Conservation (phyloP, 2,113 vertebrate genomes). For the Kryptolebias marmoratus region DNA sequence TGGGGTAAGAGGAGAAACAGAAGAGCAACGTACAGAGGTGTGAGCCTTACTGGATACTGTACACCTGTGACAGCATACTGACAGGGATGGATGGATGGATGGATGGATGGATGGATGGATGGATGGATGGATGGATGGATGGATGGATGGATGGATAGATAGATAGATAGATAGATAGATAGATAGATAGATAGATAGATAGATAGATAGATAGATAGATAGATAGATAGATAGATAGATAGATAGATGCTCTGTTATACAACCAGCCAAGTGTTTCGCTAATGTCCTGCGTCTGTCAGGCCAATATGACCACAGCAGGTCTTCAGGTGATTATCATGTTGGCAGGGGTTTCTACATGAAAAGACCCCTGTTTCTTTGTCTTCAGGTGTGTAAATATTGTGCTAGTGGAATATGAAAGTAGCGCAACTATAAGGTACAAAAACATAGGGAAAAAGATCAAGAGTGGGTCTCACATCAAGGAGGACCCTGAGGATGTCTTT, state of each 20-base stretch:
- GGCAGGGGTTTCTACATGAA: constrained; percentile 82
- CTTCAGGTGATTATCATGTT: constrained; percentile 77
- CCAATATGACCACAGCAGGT: constrained; percentile 60
- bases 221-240: constrained; percentile 33
- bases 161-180: constrained; percentile 19
- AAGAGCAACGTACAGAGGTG: constrained; percentile 64
- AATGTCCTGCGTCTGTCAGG: constrained; percentile 56
- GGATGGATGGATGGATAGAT: neutral
- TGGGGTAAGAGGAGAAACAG: constrained; percentile 50
- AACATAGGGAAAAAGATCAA: constrained; percentile 96
- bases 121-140: constrained; percentile 14
- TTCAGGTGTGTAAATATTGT: constrained; percentile 99
- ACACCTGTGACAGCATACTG: constrained; percentile 32
- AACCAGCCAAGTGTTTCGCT: constrained; percentile 37
- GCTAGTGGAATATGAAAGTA: constrained; percentile 99
- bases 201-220: constrained; percentile 19
- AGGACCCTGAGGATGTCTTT: constrained; percentile 99
- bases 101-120: constrained; percentile 29
- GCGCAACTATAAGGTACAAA: constrained; percentile 98
- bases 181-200: constrained; percentile 31
- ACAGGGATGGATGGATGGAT: constrained; percentile 29
- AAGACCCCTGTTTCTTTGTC: constrained; percentile 94
- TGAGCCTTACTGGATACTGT: constrained; percentile 46
- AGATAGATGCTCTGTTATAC: constrained; percentile 15
- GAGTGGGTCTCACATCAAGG: constrained; percentile 99